phyloP scores from a whole-genome alignment of 2,797 vertebrate species.

The Buceros bicornis region DNA sequence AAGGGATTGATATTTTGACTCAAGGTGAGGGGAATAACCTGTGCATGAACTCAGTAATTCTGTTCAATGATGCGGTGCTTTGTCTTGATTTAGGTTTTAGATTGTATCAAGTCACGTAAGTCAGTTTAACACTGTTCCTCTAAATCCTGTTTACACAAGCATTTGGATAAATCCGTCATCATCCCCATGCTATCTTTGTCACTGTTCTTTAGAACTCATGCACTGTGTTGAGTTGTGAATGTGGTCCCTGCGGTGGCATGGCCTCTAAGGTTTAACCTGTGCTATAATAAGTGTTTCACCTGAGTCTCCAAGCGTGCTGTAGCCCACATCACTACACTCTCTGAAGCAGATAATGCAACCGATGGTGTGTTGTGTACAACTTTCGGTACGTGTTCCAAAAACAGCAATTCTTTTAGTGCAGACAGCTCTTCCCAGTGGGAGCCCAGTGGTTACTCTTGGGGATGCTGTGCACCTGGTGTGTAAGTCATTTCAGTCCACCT shows the following conservation, averaged over 20 bases:
- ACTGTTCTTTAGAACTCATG: neutral
- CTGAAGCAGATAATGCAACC: neutral
- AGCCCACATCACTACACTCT: neutral
- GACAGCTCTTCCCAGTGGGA: neutral
- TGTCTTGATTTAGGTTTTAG: neutral
- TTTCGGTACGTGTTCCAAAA: neutral
- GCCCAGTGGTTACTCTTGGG: neutral
- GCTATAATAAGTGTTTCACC: slow-evolving; percentile 23
- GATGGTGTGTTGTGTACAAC: slow-evolving; percentile 27
- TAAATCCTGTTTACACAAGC: neutral
- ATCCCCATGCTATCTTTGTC: neutral
- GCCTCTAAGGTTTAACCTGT: neutral
- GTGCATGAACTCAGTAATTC: neutral
- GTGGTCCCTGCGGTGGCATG: neutral
- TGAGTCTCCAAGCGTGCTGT: neutral
- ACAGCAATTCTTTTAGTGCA: slow-evolving; percentile 21
- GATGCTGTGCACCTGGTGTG: neutral
- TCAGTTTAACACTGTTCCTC: neutral
- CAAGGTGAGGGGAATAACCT: neutral
- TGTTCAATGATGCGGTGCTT: neutral
- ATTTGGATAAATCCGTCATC: neutral
- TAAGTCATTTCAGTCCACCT: neutral
- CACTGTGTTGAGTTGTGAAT: neutral
- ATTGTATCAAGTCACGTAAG: neutral
- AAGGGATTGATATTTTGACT: neutral